Evolutionary conservation across 1,140 invertebrate species (phyloP), one percentile per base, ranked within the genome.

Genomic region (Drosophila obscura): DNA sequence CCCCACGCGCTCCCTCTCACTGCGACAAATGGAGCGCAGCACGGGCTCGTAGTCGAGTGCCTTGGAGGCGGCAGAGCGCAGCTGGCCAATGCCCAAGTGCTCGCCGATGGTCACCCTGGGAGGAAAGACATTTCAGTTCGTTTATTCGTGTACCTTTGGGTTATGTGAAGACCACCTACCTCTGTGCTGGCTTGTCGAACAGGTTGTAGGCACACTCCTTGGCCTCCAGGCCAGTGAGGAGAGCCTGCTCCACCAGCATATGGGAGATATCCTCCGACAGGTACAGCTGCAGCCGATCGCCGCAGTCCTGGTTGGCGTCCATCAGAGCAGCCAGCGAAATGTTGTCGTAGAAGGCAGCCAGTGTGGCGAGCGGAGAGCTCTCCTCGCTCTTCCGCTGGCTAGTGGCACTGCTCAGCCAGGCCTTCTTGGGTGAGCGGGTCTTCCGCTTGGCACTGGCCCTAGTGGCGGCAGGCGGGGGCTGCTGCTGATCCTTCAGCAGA

Each of bases 31-130:
- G 43, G 90, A 85, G 19, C 94, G 92, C 62, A 94, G 92, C 1
- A 77, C 68, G 2, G 94, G 91, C 91, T 94, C 93, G 64, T 94
- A 94, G 75, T 95, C 94, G 16, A 94, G 52, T 2, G 58, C 41
- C 35, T 85, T 77, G 7, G 71, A 44, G 5, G 73, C 53, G 6
- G 68, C 49, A 5, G 65, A 75, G 5, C 88, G 90, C 28, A 87
- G 7, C 8, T 66, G 41, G 22, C 50, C 83, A 41, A 61, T 78
- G 53, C 73, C 69, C 39, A 90, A 26, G 13, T 90, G 68, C 0
- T 82, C 73, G 16, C 39, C 88, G 24, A 64, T 66, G 8, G 61
- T 74, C 4, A 43, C 48, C 56, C 71, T 73, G 41, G 44, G n/a
- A 63, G 49, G 19, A 19, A 11, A 6, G 5, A n/a, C 1, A 58